Evolutionary conservation across 2,888 invertebrate species (phyloP), one percentile per base, ranked within the genome.

Genomic region (Anarsia innoxiella): DNA sequence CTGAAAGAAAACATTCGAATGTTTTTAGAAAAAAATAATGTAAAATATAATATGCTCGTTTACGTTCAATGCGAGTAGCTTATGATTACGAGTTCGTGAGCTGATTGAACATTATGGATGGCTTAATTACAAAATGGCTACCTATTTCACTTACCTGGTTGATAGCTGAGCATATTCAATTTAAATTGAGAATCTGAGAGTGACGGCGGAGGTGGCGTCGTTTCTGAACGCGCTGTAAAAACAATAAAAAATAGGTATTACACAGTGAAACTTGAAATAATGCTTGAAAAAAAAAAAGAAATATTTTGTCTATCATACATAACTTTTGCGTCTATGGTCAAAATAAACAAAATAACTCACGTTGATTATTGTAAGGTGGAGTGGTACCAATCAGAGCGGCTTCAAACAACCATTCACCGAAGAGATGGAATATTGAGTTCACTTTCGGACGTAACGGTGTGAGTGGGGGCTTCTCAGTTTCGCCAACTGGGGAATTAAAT

Each of bases 331-430:
- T n/a, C n/a, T n/a, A n/a, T n/a, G n/a, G n/a, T n/a, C n/a, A n/a
- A n/a, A n/a, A n/a, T n/a, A n/a, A n/a, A n/a, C n/a, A n/a, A n/a
- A n/a, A 36, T 1, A 19, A 65, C 76, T 70, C 35, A 82, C 82
- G 78, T 51, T 70, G 77, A 29, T 48, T 66, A 37, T 44, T 50
- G 39, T 64, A 53, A 0, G 52, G 44, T 0, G 76, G 65, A 1
- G 65, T 63, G 10, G 93, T 93, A 2, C 96, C 96, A 52, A 96
- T 93, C 51, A 97, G 91, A 2, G 97, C 94, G 3, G 97, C 97
- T 72, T 98, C 97, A 68, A 97, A 97, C 45, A 98, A 82, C 98
- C 98, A 98, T 63, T 95, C 94, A 1, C 98, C 97, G 74, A 97
- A 97, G 49, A 98, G 86, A 73, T 98, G 97, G 40, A 98, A 88